These are phyloP conservation scores for Plecotus auritus DNA, from an alignment of 2,113 vertebrate species.

Conservation along the genomic window DNA sequence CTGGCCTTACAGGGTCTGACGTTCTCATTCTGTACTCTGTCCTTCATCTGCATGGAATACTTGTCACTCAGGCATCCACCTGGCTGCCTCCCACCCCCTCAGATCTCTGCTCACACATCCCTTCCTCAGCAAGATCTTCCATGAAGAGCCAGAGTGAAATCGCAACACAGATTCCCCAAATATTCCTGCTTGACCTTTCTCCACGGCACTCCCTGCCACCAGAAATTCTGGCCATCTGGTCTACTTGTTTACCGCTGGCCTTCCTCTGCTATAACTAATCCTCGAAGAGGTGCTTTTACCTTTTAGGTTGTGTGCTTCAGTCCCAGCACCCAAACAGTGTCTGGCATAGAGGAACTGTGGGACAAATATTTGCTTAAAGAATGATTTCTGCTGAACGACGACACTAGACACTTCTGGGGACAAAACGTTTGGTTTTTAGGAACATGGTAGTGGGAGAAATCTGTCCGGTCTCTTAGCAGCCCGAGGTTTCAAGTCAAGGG, in stretches of 20 bases:
- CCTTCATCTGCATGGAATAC: not conserved
- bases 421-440: not conserved
- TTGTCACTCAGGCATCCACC: not conserved
- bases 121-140: not conserved
- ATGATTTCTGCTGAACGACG: not conserved
- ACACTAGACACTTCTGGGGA: not conserved
- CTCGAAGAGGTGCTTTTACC: not conserved
- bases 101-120: not conserved
- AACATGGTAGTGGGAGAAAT: not conserved
- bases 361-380: not conserved
- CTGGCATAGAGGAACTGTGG: not conserved
- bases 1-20: not conserved
- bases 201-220: not conserved
- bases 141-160: not conserved
- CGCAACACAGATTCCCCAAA: not conserved
- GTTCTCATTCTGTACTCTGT: not conserved
- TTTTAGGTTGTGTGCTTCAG: not conserved
- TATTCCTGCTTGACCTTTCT: not conserved
- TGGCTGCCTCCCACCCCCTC: not conserved
- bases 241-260: no score
- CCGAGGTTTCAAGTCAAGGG: not conserved
- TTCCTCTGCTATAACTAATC: not conserved
- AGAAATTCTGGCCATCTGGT: not conserved
- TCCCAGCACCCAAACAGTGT: not conserved
- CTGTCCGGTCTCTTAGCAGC: not conserved